Evolutionary conservation across 2,113 vertebrate genomes (phyloP), one percentile per base, ranked within the genome.

Genomic region (Gambusia affinis): DNA sequence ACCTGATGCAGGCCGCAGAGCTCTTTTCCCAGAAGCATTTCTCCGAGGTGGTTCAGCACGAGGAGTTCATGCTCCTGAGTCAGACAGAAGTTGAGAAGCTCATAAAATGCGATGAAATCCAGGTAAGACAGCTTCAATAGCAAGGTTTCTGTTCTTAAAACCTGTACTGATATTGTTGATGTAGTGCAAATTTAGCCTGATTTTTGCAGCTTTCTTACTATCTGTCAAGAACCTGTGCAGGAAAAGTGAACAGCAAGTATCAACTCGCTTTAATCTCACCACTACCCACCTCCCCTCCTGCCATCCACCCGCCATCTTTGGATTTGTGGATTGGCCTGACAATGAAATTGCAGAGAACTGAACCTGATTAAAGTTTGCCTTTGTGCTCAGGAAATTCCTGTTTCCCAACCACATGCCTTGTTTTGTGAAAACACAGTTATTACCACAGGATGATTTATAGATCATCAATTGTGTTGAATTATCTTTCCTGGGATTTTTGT

Each of bases 11-110:
- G 90, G 98, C 97, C 1, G 98, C 98, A 2, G 98, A 99, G 84
- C 95, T 98, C 63, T 99, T 99, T 67, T 99, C 97, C 84, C 98
- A 99, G 93, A 99, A 99, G 87, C 97, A 99, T 89, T 99, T 99
- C 82, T 96, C 97, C 17, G 98, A 99, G 92, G 98, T 99, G 85
- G 98, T 99, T 28, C 97, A 99, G 86, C 97, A 99, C 24, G 98
- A 99, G 89, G 98, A 99, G 91, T 99, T 98, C 89, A 99, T 99
- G 93, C 95, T 99, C 84, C 96, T 99, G 85, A 95, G 95, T 90
- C 97, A 98, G 88, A 95, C 95, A 39, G 98, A 99, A 87, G 98
- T 99, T 76, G 97, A 99, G 77, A 99, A 99, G 87, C 96, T 99
- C 8, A 97, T 99, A 89, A 97, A 97, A 86, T 99, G 98, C 86